These are phyloP conservation scores for Phalacrocorax pelagicus DNA, from an alignment of 2,113 vertebrate species.

Conservation along the genomic window DNA sequence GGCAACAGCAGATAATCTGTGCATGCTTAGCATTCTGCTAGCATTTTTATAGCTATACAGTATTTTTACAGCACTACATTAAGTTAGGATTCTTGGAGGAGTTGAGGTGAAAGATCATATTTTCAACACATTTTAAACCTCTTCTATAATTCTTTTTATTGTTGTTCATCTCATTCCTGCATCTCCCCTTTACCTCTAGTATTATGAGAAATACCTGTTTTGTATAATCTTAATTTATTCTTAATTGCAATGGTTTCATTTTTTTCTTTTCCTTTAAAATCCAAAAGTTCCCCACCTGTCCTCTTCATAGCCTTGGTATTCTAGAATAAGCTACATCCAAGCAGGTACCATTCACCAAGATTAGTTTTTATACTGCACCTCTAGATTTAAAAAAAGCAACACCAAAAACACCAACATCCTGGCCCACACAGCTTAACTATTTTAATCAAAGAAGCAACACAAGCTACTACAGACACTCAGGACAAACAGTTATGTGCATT, in stretches of 20 bases:
- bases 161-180: not conserved
- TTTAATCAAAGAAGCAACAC: not conserved
- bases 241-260: not conserved
- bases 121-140: not conserved
- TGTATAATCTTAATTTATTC: not conserved
- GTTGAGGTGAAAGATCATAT: not conserved
- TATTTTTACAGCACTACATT: conserved; percentile 23
- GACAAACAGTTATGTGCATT: not conserved
- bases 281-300: not conserved
- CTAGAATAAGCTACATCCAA: not conserved
- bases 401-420: not conserved
- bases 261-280: not conserved
- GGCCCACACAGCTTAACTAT: not conserved
- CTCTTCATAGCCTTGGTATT: not conserved
- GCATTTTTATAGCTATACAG: conserved; percentile 8
- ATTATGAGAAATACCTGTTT: not conserved
- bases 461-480: not conserved
- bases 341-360: not conserved
- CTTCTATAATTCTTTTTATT: not conserved
- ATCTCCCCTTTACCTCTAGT: not conserved
- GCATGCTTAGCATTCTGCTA: not conserved
- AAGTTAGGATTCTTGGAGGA: conserved; percentile 3
- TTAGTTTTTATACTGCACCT: not conserved
- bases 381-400: not conserved
- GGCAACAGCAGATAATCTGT: not conserved